Evolutionary conservation across 1,140 invertebrate genomes (phyloP).

Genomic region (Micrasema minimum): DNA sequence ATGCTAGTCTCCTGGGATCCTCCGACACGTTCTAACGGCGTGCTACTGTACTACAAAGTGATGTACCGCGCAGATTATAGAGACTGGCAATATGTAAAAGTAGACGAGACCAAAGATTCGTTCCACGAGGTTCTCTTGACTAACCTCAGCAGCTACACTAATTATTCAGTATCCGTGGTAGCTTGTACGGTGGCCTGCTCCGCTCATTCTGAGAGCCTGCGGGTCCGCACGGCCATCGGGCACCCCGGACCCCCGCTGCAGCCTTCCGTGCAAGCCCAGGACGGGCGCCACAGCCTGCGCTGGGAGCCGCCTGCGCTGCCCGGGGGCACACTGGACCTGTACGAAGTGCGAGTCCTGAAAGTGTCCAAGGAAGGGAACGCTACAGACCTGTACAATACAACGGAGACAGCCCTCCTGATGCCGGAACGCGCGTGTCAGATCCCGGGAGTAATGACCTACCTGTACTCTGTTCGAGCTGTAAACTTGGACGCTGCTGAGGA

Average conservation of each 20-base stretch:
- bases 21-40: constrained; percentile 78
- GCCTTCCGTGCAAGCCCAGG: constrained; percentile 60
- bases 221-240: constrained; percentile 70
- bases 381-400: constrained; percentile 58
- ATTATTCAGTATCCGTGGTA: constrained; percentile 74
- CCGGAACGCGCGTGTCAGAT: constrained; percentile 58
- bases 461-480: constrained; percentile 61
- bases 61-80: constrained; percentile 57
- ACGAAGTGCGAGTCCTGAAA: constrained; percentile 66
- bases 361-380: constrained; percentile 57
- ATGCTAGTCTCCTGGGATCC: constrained; percentile 76
- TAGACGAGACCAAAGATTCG: constrained; percentile 54
- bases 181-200: constrained; percentile 81
- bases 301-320: constrained; percentile 64
- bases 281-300: constrained; percentile 67
- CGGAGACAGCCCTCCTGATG: constrained; percentile 55
- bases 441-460: constrained; percentile 55
- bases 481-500: constrained; percentile 61
- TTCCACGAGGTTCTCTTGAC: constrained; percentile 55
- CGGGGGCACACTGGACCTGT: constrained; percentile 73
- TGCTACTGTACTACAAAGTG: constrained; percentile 78
- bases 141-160: constrained; percentile 66
- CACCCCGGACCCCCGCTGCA: constrained; percentile 66
- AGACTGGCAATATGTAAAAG: constrained; percentile 44
- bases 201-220: constrained; percentile 60